Evolutionary conservation across 2,888 invertebrate genomes (phyloP).

Genomic region (Argynnis bischoffii): DNA sequence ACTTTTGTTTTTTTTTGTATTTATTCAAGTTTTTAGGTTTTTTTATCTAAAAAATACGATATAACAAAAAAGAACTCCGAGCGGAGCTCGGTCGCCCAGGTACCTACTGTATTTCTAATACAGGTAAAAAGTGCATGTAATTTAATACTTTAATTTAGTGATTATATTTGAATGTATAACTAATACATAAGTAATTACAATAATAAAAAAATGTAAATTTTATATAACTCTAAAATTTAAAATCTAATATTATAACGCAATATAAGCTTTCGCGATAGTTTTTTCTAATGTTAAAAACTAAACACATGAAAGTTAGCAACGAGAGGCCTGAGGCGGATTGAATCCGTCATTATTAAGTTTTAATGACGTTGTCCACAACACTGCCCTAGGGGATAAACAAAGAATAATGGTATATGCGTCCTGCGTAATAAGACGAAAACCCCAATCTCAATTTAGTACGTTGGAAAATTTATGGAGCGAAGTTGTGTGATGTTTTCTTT

Average conservation of each 20-base stretch:
- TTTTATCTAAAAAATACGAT: no score
- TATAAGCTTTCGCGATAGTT: neutral
- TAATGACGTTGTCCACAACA: constrained; percentile 70
- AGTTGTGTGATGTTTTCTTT: no score
- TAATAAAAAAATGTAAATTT: neutral
- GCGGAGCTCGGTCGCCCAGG: no score
- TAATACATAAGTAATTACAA: no score
- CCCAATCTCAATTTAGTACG: neutral
- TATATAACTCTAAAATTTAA: neutral
- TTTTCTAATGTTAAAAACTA: constrained; percentile 1
- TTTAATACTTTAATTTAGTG: no score
- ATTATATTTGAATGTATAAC: no score
- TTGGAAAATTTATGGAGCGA: neutral
- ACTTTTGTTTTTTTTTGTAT: no score
- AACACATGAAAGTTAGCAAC: constrained; percentile 8
- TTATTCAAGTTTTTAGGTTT: no score
- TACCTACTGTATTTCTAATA: no score
- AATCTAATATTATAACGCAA: neutral
- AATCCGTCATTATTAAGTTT: constrained; percentile 75
- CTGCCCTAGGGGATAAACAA: constrained; percentile 62
- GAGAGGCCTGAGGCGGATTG: constrained; percentile 57
- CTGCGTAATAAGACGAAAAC: constrained; percentile 64
- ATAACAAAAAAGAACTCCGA: no score
- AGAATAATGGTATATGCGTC: constrained; percentile 67
- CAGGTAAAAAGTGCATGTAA: no score